A percentile compares a stretch with the other conserved stretches of the same genome.
phyloP scores from a whole-genome alignment of 2,888 invertebrate species.

The Amblyteles armatorius region DNA sequence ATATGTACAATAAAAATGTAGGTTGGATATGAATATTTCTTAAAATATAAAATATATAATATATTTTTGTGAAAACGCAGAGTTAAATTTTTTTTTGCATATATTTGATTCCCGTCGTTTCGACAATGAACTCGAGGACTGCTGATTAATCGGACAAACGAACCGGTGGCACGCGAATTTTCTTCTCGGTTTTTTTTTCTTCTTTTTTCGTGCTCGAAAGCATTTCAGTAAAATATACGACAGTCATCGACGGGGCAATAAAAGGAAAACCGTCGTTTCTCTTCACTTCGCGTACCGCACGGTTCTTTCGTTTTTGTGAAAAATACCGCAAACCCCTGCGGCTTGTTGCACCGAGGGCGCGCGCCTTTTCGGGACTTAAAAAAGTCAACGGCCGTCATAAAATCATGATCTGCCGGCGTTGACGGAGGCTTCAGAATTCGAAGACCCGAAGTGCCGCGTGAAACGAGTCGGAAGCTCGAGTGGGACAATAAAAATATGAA shows the following conservation, averaged over 20 bases:
- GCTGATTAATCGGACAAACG: too few species aligned
- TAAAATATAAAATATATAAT: too few species aligned
- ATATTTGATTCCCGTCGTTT: too few species aligned
- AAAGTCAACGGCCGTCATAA: constrained; percentile 48
- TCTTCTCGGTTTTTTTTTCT: neutral
- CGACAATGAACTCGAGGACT: too few species aligned
- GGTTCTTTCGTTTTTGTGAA: constrained; percentile 48
- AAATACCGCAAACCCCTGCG: constrained; percentile 63
- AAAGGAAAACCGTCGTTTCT: constrained; percentile 42
- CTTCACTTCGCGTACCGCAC: constrained; percentile 21
- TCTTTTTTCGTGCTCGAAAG: constrained; percentile 48
- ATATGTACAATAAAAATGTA: too few species aligned
- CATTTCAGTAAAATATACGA: constrained; percentile 57
- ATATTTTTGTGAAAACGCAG: too few species aligned
- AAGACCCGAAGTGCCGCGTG: constrained; percentile 19
- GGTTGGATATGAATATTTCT: too few species aligned
- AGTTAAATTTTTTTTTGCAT: too few species aligned
- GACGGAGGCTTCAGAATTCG: constrained; percentile 24
- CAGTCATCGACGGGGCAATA: constrained; percentile 58
- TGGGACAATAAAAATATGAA: constrained; percentile 38
- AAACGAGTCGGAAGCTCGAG: constrained; percentile 44
- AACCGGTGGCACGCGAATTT: too few species aligned
- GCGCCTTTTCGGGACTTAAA: constrained; percentile 47
- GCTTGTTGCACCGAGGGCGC: constrained; percentile 44
- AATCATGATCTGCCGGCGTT: constrained; percentile 50